Evolutionary conservation across 2,113 vertebrate genomes (phyloP).

Genomic region (Larimichthys crocea): DNA sequence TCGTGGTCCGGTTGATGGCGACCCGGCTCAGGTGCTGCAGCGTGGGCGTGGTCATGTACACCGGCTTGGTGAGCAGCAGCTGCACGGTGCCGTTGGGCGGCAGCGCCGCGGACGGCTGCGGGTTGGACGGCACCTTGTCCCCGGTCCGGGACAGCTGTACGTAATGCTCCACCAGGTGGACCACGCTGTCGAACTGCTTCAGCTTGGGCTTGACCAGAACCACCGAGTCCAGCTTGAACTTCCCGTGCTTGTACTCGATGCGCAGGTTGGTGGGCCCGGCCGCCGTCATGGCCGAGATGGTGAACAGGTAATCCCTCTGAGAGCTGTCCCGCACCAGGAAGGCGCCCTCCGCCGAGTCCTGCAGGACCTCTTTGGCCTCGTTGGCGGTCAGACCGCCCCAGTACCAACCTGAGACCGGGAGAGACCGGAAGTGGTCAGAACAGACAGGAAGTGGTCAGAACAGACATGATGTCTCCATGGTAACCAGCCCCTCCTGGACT

Average conservation of each 20-base stretch:
- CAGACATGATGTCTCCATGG: background rate
- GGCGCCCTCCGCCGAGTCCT: conserved; percentile 91
- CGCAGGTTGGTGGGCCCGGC: conserved; percentile 96
- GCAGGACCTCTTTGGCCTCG: conserved; percentile 94
- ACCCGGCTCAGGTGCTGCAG: conserved; percentile 94
- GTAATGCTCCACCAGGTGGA: conserved; percentile 96
- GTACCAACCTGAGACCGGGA: conserved; percentile 91
- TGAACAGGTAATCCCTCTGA: conserved; percentile 94
- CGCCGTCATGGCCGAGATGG: conserved; percentile 96
- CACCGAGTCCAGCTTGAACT: conserved; percentile 97
- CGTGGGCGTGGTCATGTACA: conserved; percentile 87
- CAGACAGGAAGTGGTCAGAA: background rate
- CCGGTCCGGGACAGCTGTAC: conserved; percentile 89
- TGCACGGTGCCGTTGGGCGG: conserved; percentile 91
- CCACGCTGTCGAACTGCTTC: conserved; percentile 95
- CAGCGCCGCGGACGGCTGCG: conserved; percentile 73
- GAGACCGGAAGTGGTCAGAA: background rate
- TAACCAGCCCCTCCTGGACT: background rate
- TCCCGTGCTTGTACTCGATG: conserved; percentile 94
- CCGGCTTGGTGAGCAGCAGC: conserved; percentile 93
- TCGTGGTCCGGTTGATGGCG: conserved; percentile 90
- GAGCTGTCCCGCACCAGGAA: conserved; percentile 96
- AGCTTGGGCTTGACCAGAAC: conserved; percentile 93
- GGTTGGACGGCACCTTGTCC: conserved; percentile 51
- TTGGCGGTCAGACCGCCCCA: conserved; percentile 95